Conservation (phyloP, 2,888 invertebrate genomes). For the Erebia epiphron region DNA sequence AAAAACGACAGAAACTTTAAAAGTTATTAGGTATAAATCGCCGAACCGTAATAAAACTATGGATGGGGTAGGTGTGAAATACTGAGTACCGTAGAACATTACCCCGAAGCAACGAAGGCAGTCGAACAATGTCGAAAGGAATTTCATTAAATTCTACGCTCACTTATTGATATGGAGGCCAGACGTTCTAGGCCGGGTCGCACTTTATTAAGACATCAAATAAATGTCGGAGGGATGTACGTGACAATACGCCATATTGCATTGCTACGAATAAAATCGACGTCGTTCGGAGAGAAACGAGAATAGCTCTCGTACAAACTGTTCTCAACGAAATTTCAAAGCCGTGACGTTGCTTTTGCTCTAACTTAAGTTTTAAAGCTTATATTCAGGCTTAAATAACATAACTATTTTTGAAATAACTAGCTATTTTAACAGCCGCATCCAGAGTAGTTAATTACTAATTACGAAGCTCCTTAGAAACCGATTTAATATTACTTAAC, state of each 20-base stretch:
- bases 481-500: too few relatives aligned
- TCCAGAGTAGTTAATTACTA: too few relatives aligned
- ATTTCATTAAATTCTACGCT: conserved; percentile 51
- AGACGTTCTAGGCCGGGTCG: conserved; percentile 64
- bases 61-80: conserved; percentile 34
- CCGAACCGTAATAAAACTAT: conserved; percentile 32
- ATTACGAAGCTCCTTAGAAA: too few relatives aligned
- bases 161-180: conserved; percentile 79
- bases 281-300: conserved; percentile 12
- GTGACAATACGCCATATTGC: conserved; percentile 74
- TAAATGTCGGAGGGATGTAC: conserved; percentile 67
- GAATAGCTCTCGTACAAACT: neutral
- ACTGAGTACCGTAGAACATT: conserved; percentile 38
- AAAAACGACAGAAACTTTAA: neutral
- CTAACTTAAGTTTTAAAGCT: neutral
- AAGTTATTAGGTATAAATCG: neutral
- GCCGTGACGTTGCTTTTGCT: neutral
- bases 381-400: neutral
- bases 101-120: conserved; percentile 37
- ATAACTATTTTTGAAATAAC: too few relatives aligned
- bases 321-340: neutral
- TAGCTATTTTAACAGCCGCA: too few relatives aligned
- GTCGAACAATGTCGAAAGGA: conserved; percentile 45
- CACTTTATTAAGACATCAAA: conserved; percentile 80
- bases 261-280: conserved; percentile 32